These are phyloP conservation scores for Cydia strobilella DNA, from an alignment of 1,140 invertebrate genomes.

Conservation along the genomic window DNA sequence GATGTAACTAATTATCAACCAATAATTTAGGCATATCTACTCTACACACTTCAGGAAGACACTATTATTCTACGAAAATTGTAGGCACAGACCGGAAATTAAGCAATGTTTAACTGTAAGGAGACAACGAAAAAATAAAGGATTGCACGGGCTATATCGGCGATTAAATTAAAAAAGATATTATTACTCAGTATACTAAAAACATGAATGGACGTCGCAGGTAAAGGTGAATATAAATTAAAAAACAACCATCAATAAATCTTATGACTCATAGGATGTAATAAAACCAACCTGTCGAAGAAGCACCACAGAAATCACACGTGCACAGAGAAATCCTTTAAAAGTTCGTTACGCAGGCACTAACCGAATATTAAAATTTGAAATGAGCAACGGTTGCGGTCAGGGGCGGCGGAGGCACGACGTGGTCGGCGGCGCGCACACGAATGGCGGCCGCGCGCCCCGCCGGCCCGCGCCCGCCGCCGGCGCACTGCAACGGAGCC, in stretches of 20 bases:
- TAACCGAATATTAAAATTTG: not conserved
- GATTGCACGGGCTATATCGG: not conserved
- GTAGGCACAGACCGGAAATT: not conserved
- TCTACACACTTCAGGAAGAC: too few relatives aligned
- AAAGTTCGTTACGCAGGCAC: slow-evolving; percentile 62
- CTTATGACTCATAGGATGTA: slow-evolving; percentile 18
- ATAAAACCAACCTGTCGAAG: slow-evolving; percentile 56
- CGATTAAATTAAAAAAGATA: not conserved
- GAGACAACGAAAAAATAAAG: not conserved
- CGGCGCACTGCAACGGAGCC: not conserved
- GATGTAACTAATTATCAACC: too few relatives aligned
- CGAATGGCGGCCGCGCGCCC: slow-evolving; percentile 68
- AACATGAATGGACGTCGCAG: not conserved
- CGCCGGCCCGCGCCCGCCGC: slow-evolving; percentile 40
- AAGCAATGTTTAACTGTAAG: not conserved
- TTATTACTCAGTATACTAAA: not conserved
- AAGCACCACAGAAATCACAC: slow-evolving; percentile 54
- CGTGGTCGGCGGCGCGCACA: slow-evolving; percentile 68
- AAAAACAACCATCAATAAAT: not conserved
- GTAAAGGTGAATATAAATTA: slow-evolving; percentile 4
- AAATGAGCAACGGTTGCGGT: slow-evolving; percentile 10
- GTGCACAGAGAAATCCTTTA: slow-evolving; percentile 67
- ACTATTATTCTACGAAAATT: not conserved
- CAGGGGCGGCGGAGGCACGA: slow-evolving; percentile 41
- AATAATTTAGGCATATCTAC: too few relatives aligned